Percentiles rank a stretch among this genome's conserved stretches.
Evolutionary conservation across 2,888 invertebrate species (phyloP).

Genomic region (Tuta absoluta): DNA sequence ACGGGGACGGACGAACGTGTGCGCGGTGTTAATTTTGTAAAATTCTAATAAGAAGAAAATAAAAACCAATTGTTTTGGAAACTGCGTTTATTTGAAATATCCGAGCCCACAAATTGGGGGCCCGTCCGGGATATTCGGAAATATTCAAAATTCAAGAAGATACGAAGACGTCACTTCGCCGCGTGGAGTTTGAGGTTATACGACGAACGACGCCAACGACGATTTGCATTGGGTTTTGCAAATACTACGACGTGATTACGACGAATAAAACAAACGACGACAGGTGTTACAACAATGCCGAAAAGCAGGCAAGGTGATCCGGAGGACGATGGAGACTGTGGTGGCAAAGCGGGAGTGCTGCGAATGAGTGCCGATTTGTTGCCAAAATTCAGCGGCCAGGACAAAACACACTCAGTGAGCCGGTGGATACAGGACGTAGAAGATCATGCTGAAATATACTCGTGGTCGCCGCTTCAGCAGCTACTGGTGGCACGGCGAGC

Average conservation of each 20-base stretch:
- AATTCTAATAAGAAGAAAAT: too few relatives aligned
- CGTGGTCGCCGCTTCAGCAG: constrained; percentile 33
- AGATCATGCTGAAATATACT: constrained; percentile 39
- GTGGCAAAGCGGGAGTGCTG: too few relatives aligned
- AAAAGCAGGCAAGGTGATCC: not conserved
- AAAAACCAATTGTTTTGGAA: too few relatives aligned
- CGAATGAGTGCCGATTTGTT: not conserved
- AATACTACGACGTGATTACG: not conserved
- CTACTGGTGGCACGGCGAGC: constrained; percentile 36
- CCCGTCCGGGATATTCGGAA: constrained; percentile 10
- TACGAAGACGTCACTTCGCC: not conserved
- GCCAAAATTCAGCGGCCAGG: constrained; percentile 23
- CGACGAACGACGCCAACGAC: too few relatives aligned
- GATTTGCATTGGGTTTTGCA: too few relatives aligned
- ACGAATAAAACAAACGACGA: not conserved
- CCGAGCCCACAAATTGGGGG: too few relatives aligned
- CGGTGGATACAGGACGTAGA: constrained; percentile 37
- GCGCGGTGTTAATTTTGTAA: too few relatives aligned
- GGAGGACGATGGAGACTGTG: not conserved
- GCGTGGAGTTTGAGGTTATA: too few relatives aligned
- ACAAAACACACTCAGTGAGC: constrained; percentile 9
- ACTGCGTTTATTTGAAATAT: too few relatives aligned
- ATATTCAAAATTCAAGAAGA: not conserved
- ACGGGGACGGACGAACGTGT: too few relatives aligned
- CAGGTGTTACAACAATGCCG: not conserved